A percentile compares a stretch with the other conserved stretches of the same genome.
phyloP scores from a whole-genome alignment of 1,140 invertebrate genomes.

The Drosophila kohkoa region DNA sequence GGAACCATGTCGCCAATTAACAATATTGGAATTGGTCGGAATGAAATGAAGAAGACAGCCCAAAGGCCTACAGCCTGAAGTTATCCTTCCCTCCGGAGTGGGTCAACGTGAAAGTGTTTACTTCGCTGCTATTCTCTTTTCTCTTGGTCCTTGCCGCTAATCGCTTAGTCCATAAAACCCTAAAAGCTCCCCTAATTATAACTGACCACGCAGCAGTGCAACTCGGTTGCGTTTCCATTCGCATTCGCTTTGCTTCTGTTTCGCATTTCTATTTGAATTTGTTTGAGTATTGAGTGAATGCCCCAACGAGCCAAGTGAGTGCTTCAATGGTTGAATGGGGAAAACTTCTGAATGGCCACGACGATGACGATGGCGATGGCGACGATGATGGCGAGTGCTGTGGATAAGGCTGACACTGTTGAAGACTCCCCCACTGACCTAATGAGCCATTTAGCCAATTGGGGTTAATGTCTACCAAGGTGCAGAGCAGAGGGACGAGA shows the following conservation, averaged over 20 bases:
- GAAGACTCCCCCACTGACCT: constrained; percentile 67
- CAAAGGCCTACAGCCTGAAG: constrained; percentile 1
- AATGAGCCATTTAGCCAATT: constrained; percentile 78
- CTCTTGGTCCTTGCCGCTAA: constrained; percentile 41
- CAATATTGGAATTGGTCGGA: constrained; percentile 59
- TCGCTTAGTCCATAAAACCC: constrained; percentile 65
- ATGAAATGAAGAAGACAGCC: constrained; percentile 1
- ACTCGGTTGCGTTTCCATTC: constrained; percentile 59
- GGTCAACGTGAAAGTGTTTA: constrained; percentile 53
- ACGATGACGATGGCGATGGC: constrained; percentile 17
- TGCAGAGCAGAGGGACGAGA: neutral
- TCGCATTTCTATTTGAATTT: constrained; percentile 40
- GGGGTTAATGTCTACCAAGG: constrained; percentile 67
- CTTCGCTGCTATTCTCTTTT: constrained; percentile 13
- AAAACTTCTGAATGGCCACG: constrained; percentile 24
- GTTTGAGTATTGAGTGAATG: constrained; percentile 28
- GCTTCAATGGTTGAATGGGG: constrained; percentile 46
- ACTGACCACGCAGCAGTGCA: constrained; percentile 79
- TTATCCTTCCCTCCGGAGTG: constrained; percentile 15
- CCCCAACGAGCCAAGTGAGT: constrained; percentile 22
- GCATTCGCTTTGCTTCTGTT: constrained; percentile 29
- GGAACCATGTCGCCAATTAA: constrained; percentile 69
- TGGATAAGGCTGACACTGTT: constrained; percentile 17
- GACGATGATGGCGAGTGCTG: constrained; percentile 24
- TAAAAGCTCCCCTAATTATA: constrained; percentile 70